phyloP scores from a whole-genome alignment of 2,888 invertebrate species.

The Macrophya annulata region DNA sequence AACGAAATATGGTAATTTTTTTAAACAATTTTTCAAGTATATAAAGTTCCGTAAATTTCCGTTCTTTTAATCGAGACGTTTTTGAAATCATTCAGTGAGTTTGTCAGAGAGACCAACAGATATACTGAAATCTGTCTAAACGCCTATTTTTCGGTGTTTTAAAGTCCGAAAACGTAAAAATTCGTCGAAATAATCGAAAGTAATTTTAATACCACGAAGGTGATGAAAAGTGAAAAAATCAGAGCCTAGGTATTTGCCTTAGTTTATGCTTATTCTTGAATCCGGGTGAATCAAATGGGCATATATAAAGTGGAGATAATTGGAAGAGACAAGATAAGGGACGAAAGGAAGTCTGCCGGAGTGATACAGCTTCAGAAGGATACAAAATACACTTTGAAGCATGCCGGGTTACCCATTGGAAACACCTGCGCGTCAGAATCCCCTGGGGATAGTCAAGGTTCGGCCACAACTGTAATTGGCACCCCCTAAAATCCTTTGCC shows the following conservation, averaged over 20 bases:
- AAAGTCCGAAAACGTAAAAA: no score
- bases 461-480: conserved; percentile 52
- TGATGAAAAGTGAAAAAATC: neutral
- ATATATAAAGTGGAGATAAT: neutral
- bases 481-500: conserved; percentile 35
- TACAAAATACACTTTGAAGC: conserved; percentile 31
- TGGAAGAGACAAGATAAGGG: neutral
- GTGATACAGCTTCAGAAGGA: conserved; percentile 28
- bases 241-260: neutral
- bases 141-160: no score
- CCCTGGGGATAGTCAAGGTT: conserved; percentile 41
- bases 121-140: no score
- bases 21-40: no score
- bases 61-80: no score
- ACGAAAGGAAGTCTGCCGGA: neutral
- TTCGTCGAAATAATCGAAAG: no score
- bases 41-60: no score
- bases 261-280: neutral
- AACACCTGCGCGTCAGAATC: conserved; percentile 31
- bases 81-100: no score
- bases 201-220: no score
- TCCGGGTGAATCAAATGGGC: neutral
- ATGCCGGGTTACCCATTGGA: conserved; percentile 34
- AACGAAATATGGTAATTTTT: no score
- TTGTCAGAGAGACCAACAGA: no score